Evolutionary conservation across 2,797 vertebrate species (phyloP).

Genomic region (Dicrostonyx torquatus): DNA sequence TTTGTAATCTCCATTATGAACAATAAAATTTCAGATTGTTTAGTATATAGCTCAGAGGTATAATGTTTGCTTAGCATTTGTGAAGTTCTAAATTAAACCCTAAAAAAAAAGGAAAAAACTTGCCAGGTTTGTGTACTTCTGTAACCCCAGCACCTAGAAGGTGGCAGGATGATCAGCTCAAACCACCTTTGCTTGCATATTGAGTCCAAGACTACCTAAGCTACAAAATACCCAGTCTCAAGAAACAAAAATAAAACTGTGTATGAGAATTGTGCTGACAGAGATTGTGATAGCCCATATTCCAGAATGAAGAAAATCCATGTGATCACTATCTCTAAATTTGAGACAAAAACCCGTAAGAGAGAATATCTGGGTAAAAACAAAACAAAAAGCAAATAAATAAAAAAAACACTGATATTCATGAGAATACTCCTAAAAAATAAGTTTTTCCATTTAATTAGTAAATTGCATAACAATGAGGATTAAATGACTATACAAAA

Average conservation of each 20-base stretch:
- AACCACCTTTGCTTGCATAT: not conserved
- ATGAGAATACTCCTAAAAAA: not conserved
- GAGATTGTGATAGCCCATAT: not conserved
- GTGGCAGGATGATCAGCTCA: not conserved
- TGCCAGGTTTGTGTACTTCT: not conserved
- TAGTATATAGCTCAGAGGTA: not conserved
- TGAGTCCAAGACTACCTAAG: not conserved
- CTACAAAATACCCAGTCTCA: not conserved
- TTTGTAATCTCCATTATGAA: not conserved
- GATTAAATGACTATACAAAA: slow-evolving; percentile 49
- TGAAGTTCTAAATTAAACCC: not conserved
- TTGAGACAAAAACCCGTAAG: slow-evolving; percentile 9
- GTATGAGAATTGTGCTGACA: not conserved
- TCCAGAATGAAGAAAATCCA: not conserved
- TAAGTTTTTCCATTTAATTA: not conserved
- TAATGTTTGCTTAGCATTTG: not conserved
- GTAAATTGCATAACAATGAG: not conserved
- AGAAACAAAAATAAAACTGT: not conserved
- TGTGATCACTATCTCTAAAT: not conserved
- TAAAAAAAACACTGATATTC: not conserved
- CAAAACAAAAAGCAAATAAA: too few species aligned
- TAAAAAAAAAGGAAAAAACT: not conserved
- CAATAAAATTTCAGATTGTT: not conserved
- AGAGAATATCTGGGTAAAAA: not conserved
- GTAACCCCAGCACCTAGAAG: not conserved